Evolutionary conservation across 2,888 invertebrate species (phyloP).

Genomic region (Gandaritis pyraliata): DNA sequence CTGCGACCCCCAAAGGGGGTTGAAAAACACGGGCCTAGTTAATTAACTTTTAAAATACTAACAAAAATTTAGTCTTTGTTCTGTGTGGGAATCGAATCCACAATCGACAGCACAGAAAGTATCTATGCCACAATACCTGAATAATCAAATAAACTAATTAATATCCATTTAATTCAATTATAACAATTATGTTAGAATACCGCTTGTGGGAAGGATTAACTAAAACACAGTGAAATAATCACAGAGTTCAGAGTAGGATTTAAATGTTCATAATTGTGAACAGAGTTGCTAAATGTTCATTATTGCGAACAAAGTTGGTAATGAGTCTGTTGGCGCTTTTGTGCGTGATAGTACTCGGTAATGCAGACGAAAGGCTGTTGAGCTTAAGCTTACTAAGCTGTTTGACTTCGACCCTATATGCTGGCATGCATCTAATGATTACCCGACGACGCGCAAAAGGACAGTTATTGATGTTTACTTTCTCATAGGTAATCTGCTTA

Average conservation of each 20-base stretch:
- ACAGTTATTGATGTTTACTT: no score
- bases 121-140: background rate
- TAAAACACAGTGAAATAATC: conserved; percentile 35
- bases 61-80: no score
- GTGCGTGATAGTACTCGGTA: conserved; percentile 21
- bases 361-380: conserved; percentile 8
- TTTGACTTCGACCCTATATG: background rate
- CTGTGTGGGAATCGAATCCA: no score
- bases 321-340: conserved; percentile 23
- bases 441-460: no score
- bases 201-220: conserved; percentile 31
- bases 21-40: no score
- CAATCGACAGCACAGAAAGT: no score
- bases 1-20: no score
- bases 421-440: background rate
- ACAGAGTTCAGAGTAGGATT: conserved; percentile 32
- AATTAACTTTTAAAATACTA: no score
- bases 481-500: no score
- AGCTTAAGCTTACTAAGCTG: conserved; percentile 6
- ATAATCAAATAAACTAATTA: conserved; percentile 1
- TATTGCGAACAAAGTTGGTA: conserved; percentile 28
- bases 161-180: conserved; percentile 23
- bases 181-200: conserved; percentile 24
- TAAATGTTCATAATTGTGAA: conserved; percentile 26
- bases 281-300: conserved; percentile 28